phyloP scores from a whole-genome alignment of 2,888 invertebrate species.

The Monochamus alternatus region DNA sequence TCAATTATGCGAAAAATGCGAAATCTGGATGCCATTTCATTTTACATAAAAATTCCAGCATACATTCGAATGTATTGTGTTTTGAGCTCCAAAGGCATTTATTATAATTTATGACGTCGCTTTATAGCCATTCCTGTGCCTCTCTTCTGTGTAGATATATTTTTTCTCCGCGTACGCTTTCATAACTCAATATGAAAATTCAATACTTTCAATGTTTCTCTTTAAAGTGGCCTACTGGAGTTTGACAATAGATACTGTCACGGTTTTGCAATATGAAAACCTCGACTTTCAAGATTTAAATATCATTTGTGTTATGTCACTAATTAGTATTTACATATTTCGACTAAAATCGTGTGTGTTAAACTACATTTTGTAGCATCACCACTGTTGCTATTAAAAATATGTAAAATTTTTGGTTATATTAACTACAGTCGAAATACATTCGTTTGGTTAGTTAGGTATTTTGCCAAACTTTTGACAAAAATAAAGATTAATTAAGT shows the following conservation, averaged over 20 bases:
- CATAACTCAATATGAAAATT: neutral
- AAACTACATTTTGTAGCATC: too few species aligned
- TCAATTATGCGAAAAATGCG: neutral
- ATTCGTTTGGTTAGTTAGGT: too few species aligned
- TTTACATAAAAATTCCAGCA: conserved; percentile 22
- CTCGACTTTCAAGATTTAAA: too few species aligned
- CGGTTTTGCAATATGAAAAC: too few species aligned
- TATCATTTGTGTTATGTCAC: too few species aligned
- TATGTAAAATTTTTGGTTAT: too few species aligned
- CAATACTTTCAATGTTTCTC: neutral
- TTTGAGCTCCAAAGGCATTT: conserved; percentile 16
- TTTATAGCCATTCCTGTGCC: conserved; percentile 3
- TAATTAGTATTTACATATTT: too few species aligned
- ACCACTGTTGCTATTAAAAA: too few species aligned
- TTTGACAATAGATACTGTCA: neutral
- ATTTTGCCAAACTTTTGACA: too few species aligned
- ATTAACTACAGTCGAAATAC: too few species aligned
- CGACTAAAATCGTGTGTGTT: too few species aligned
- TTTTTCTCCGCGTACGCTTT: neutral
- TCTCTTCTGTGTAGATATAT: conserved; percentile 13
- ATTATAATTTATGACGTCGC: conserved; percentile 22
- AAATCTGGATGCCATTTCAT: conserved; percentile 5
- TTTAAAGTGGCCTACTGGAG: neutral
- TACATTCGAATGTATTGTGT: conserved; percentile 8
- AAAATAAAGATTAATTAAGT: too few species aligned